Evolutionary conservation across 2,113 vertebrate genomes (phyloP).

Genomic region (Pantherophis guttatus): DNA sequence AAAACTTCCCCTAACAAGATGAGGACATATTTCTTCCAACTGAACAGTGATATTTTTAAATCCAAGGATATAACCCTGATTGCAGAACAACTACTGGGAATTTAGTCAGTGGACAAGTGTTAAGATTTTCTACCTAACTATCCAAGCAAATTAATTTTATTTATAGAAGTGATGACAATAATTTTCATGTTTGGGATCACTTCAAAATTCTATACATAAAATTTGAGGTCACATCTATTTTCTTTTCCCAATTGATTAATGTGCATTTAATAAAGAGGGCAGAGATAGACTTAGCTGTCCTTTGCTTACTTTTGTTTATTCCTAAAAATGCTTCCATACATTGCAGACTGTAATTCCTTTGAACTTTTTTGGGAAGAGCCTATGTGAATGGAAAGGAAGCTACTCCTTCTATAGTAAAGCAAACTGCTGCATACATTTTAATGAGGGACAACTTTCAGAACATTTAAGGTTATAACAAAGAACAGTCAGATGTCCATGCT

Average conservation of each 20-base stretch:
- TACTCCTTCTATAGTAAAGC: slow-evolving; percentile 30
- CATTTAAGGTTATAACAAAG: slow-evolving; percentile 49
- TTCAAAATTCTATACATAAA: slow-evolving; percentile 43
- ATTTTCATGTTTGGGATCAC: slow-evolving; percentile 42
- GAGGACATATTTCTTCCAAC: background rate
- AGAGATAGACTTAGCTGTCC: background rate
- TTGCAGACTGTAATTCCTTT: slow-evolving; percentile 7
- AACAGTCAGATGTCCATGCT: slow-evolving; percentile 14
- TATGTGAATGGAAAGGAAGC: slow-evolving; percentile 10
- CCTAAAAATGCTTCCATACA: background rate
- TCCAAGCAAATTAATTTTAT: slow-evolving; percentile 40
- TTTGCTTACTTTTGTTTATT: background rate
- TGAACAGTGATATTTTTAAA: background rate
- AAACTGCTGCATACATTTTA: slow-evolving; percentile 28
- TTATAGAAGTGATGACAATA: background rate
- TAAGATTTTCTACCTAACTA: slow-evolving; percentile 31
- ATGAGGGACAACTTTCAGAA: slow-evolving; percentile 12
- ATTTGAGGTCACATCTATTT: background rate
- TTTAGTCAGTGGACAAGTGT: background rate
- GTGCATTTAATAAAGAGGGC: slow-evolving; percentile 21
- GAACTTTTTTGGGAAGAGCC: background rate
- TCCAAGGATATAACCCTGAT: background rate
- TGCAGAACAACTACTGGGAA: background rate
- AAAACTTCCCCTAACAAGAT: slow-evolving; percentile 10
- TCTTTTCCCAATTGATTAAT: background rate